Evolutionary conservation across 92 coral and sea anemone species (phyloP), one percentile per base, ranked within the genome.

Genomic region (Phenganax marumi): DNA sequence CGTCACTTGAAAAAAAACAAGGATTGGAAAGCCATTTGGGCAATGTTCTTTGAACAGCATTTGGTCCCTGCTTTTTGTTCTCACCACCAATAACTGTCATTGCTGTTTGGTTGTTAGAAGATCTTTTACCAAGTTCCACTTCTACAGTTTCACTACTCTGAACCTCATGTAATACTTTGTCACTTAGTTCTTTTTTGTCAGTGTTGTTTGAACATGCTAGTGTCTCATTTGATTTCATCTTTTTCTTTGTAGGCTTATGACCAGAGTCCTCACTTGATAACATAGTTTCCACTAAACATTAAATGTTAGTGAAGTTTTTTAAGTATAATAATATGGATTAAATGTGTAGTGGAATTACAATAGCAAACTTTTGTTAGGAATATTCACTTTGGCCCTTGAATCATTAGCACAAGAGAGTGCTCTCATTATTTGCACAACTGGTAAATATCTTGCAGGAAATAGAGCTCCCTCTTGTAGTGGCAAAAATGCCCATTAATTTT

Each of bases 11-110:
- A 51, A 94, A 84, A 21, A 86, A 65, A 7, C 26, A 75, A 22
- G 98, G 97, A 50, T 90, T 92, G 78, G 94, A 91, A 12, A 94
- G 92, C 98, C 98, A 94, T 73, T 89, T 91, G 0, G 98, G 97
- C 49, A 94, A 85, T 12, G 90, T 55, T 77, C 97, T 83, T 70
- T 83, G 86, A 9, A 84, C 84, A 19, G 83, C 10, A 52, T 75
- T 77, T 47, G 83, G 86, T 52, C 79, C 85, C 75, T 87, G 52
- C 81, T 76, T 90, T 53, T 47, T 89, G n/a, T 51, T 50, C 18
- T 85, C 78, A 4, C 91, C 89, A n/a, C 98, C 98, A 19, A 94
- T 94, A 4, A 94, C 86, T 68, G 98, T 94, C 81, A 90, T 90
- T 51, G 91, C 97, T 24, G 87, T 55, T 47, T 17, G 33, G 23